Evolutionary conservation across 1,140 invertebrate genomes (phyloP), one percentile per base, ranked within the genome.

Genomic region (Adoxophyes honmai): DNA sequence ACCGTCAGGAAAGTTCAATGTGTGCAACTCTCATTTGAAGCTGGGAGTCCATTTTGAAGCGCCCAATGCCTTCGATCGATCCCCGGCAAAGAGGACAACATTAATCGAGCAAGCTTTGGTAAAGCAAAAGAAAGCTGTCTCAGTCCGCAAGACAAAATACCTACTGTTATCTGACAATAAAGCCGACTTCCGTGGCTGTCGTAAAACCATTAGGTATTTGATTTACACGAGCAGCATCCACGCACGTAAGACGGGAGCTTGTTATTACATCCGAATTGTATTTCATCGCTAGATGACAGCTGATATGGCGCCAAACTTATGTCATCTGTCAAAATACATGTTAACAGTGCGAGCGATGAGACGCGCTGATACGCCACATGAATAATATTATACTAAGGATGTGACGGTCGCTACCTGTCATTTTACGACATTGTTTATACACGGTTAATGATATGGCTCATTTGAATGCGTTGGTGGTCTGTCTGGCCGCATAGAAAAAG

Each of bases 251-350:
- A 84, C 85, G 76, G 81, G 75, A 85, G 85, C 83, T 84, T 86
- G 81, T 86, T 86, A 86, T 81, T 77, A 75, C 66, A 77, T 76
- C 74, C 77, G 74, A 88, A 84, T 86, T 79, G 81, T 84, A 74
- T 80, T 81, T 78, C 77, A 78, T 73, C 72, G 70, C 59, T 66
- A 75, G 78, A 81, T 81, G 78, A 79, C 73, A 70, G 65, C 60
- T 63, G 81, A 84, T 86, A 86, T 60, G 75, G 77, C 73, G 66
- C 70, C 73, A 77, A 86, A 86, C 73, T 86, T 88, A 85, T 86
- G 86, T 88, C 86, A 86, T 88, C 78, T 86, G 86, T 88, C 86
- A 88, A 88, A 88, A 86, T 86, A 86, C 73, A 86, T 81, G 86
- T 86, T 86, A 88, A 86, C 83, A 86, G 81, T 73, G 70, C 61